A percentile compares a stretch with the other conserved stretches of the same genome.
phyloP scores from a whole-genome alignment of 2,797 vertebrate genomes.

The Oryzias sinensis region DNA sequence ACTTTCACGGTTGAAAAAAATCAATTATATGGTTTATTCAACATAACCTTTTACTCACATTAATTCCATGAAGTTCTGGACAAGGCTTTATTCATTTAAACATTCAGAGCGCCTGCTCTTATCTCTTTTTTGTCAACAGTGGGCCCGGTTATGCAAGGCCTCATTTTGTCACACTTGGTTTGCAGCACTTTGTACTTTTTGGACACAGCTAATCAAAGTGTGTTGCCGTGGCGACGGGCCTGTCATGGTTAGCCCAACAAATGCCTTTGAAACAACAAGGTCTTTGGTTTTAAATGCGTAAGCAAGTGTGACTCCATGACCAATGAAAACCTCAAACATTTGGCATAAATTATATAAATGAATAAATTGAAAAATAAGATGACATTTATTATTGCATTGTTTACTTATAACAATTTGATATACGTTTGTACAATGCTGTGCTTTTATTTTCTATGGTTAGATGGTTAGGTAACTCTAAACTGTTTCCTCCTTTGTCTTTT shows the following conservation, averaged over 20 bases:
- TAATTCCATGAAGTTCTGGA: conserved; percentile 8
- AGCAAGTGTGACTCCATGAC: conserved; percentile 3
- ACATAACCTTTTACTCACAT: conserved; percentile 22
- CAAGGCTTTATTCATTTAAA: conserved; percentile 10
- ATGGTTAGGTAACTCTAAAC: too few relatives aligned
- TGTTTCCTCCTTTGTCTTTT: not conserved
- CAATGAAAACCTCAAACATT: conserved; percentile 2
- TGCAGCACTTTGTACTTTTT: conserved; percentile 45
- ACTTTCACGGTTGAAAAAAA: conserved; percentile 14
- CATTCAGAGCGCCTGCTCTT: conserved; percentile 23
- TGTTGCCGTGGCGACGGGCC: not conserved
- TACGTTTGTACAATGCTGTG: too few relatives aligned
- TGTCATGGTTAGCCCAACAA: not conserved
- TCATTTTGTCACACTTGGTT: conserved; percentile 23
- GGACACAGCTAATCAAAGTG: conserved; percentile 13
- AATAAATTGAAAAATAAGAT: too few relatives aligned
- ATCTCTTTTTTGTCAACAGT: conserved; percentile 53
- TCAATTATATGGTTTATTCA: conserved; percentile 33
- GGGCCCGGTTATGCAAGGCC: conserved; percentile 45
- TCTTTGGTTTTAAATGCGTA: not conserved
- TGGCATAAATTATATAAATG: conserved; percentile 3
- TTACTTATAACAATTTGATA: not conserved
- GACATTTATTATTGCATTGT: not conserved
- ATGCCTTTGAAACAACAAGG: not conserved
- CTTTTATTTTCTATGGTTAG: too few relatives aligned